Conservation (phyloP, 2,888 invertebrate genomes). For the Bembecia ichneumoniformis region DNA sequence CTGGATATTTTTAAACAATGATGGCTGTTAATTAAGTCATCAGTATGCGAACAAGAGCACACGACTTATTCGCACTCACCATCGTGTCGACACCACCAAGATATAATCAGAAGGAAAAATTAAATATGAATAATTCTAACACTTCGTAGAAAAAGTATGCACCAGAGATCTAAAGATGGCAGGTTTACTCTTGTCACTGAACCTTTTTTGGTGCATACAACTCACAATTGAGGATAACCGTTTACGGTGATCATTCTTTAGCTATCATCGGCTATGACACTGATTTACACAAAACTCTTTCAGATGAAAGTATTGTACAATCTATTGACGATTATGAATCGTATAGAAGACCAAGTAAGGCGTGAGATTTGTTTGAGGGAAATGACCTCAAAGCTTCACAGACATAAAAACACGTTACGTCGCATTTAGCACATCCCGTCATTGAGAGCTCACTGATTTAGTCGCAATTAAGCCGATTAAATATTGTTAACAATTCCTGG, state of each 20-base stretch:
- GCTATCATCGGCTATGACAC: too few relatives aligned
- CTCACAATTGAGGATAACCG: too few relatives aligned
- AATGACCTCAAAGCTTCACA: neutral
- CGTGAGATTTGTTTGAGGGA: neutral
- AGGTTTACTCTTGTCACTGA: too few relatives aligned
- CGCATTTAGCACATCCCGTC: neutral
- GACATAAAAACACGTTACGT: neutral
- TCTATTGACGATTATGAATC: too few relatives aligned
- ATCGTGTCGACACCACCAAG: too few relatives aligned
- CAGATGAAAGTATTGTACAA: too few relatives aligned
- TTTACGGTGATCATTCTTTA: too few relatives aligned
- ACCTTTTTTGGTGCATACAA: too few relatives aligned
- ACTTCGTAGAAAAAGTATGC: neutral
- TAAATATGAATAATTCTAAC: neutral
- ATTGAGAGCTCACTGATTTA: slow-evolving; percentile 15
- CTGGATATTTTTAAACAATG: neutral
- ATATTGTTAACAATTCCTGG: slow-evolving; percentile 16
- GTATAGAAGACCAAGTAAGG: too few relatives aligned
- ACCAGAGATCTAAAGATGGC: too few relatives aligned
- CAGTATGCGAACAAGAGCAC: slow-evolving; percentile 19
- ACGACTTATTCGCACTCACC: neutral
- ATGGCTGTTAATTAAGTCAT: slow-evolving; percentile 20
- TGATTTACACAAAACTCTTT: too few relatives aligned
- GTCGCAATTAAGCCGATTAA: slow-evolving; percentile 16
- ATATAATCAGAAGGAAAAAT: neutral